Percentiles rank a stretch among this genome's conserved stretches.
Evolutionary conservation across 2,888 invertebrate genomes (phyloP).

Genomic region (Corythucha ciliata): DNA sequence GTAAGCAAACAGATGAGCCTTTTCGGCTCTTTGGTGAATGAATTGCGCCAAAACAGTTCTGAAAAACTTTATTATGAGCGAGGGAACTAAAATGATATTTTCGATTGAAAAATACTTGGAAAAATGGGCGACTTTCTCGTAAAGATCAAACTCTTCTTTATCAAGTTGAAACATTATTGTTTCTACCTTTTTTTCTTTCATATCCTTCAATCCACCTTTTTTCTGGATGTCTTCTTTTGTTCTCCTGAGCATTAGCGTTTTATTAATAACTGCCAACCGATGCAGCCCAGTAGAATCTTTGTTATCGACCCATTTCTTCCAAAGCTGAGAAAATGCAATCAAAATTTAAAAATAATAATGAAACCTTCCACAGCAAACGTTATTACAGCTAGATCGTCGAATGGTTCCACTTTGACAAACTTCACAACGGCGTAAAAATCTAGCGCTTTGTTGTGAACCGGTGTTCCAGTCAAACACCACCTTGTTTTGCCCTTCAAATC

Average conservation of each 20-base stretch:
- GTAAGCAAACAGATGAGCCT: slow-evolving; percentile 43
- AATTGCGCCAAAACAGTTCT: slow-evolving; percentile 67
- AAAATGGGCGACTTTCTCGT: slow-evolving; percentile 54
- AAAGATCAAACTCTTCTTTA: slow-evolving; percentile 62
- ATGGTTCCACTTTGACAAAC: slow-evolving; percentile 77
- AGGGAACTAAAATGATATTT: no score
- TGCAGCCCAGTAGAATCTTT: slow-evolving; percentile 68
- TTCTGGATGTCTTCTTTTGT: slow-evolving; percentile 72
- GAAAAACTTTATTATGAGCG: slow-evolving; percentile 48
- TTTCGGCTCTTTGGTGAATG: slow-evolving; percentile 64
- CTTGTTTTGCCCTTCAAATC: slow-evolving; percentile 52
- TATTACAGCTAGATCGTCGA: slow-evolving; percentile 65
- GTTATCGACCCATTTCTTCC: slow-evolving; percentile 88
- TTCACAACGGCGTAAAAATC: slow-evolving; percentile 72
- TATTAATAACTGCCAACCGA: slow-evolving; percentile 74
- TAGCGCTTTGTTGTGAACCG: slow-evolving; percentile 85
- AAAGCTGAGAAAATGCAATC: slow-evolving; percentile 48
- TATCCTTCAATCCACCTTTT: slow-evolving; percentile 50
- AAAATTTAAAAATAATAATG: slow-evolving; percentile 5
- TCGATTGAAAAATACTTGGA: slow-evolving; percentile 40
- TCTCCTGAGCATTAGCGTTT: slow-evolving; percentile 73
- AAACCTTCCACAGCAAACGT: no score
- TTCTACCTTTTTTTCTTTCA: slow-evolving; percentile 54
- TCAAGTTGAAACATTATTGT: slow-evolving; percentile 54
- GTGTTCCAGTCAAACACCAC: slow-evolving; percentile 89